Evolutionary conservation across 2,888 invertebrate species (phyloP), one percentile per base, ranked within the genome.

Genomic region (Eurytoma californica): DNA sequence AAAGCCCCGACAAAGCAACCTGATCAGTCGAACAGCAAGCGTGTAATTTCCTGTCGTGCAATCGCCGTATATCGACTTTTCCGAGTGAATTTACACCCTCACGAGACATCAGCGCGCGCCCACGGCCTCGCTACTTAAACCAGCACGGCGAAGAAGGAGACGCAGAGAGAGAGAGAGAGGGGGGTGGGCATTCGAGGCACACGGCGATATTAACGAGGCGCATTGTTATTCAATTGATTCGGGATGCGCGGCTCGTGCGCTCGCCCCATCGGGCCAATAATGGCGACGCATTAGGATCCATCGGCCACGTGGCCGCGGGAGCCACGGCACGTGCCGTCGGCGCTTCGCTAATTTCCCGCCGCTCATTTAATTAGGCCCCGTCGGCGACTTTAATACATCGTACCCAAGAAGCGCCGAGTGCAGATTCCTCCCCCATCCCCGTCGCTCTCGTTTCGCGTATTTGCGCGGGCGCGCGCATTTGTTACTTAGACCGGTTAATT

Each of bases 321-420:
- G 80, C 74, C 77, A 60, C 72, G 69, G 58, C 88, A 87, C 87
- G 88, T 85, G 87, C 57, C 85, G 68, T 79, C 39, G 70, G 66
- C 82, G 82, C 80, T 84, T 83, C 83, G 85, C 82, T 86, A 83
- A 87, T 86, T 85, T 84, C 84, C 83, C 69, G 68, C 86, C 86
- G 87, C 88, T 90, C 87, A 89, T 90, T 89, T 89, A 88, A 90
- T 90, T 89, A 90, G 88, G 85, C 30, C n/a, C 63, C 14, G 39
- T 16, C 24, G 70, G 51, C 68, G 68, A 24, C 16, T 61, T 53
- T 51, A 49, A 61, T 68, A 18, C 55, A 39, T 53, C 9, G 9
- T n/a, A 30, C 14, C 70, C 55, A 49, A 55, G 57, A 18, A 13
- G 39, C n/a, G 7, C 14, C 14, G 47, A n/a, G 55, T 30, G 70